Conservation (phyloP, 2,888 invertebrate species). For the Dynastes hyllus region DNA sequence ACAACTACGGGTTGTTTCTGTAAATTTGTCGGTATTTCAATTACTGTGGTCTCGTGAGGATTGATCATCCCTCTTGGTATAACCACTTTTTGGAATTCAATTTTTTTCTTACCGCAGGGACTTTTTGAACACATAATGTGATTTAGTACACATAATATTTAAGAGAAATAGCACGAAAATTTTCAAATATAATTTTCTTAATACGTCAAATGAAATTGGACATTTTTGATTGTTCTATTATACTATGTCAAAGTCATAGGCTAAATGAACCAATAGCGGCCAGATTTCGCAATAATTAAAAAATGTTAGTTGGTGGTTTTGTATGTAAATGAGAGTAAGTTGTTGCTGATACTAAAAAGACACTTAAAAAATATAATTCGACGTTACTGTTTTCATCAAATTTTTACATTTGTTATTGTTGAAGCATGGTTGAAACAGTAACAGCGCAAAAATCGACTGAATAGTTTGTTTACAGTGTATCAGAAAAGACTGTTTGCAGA, state of each 20-base stretch:
- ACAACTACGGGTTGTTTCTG: constrained; percentile 63
- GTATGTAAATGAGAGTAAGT: too few relatives aligned
- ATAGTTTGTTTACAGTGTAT: too few relatives aligned
- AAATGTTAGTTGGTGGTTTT: too few relatives aligned
- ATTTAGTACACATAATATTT: constrained; percentile 43
- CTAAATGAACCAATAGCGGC: too few relatives aligned
- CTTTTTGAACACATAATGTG: constrained; percentile 47
- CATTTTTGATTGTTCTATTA: constrained; percentile 44
- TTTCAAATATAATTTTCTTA: constrained; percentile 29
- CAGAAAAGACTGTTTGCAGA: too few relatives aligned
- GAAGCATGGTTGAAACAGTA: too few relatives aligned
- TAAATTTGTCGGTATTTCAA: constrained; percentile 64
- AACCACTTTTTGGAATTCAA: constrained; percentile 61
- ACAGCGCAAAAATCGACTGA: too few relatives aligned
- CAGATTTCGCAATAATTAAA: too few relatives aligned
- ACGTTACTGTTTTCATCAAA: too few relatives aligned
- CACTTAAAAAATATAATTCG: too few relatives aligned
- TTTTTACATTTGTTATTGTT: too few relatives aligned
- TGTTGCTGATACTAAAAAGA: too few relatives aligned
- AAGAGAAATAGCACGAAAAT: constrained; percentile 37
- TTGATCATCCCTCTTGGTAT: constrained; percentile 65
- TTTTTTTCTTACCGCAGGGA: constrained; percentile 51
- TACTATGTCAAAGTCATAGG: constrained; percentile 44
- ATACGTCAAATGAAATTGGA: constrained; percentile 33
- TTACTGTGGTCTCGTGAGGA: constrained; percentile 64